Conservation (phyloP, 2,113 vertebrate species). For the Jaculus jaculus region DNA sequence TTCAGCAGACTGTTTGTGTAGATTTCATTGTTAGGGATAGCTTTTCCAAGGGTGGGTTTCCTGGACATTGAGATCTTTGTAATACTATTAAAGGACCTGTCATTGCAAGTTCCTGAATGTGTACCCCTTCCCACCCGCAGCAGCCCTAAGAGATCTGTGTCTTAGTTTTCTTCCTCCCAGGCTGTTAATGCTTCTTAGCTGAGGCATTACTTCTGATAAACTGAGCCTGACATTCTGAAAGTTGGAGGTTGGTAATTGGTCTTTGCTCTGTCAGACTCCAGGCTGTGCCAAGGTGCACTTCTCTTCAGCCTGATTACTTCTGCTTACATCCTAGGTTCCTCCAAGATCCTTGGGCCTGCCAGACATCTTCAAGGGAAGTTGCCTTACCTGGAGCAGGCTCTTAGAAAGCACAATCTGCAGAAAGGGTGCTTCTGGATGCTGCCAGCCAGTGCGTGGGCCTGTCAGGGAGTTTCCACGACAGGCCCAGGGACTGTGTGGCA, state of each 20-base stretch:
- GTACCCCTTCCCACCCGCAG: not conserved
- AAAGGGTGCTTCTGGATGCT: not conserved
- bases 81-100: not conserved
- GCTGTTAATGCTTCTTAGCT: conserved; percentile 26
- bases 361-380: not conserved
- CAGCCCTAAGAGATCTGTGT: not conserved
- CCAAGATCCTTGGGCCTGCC: not conserved
- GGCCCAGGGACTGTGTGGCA: not conserved
- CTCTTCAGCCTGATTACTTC: conserved; percentile 44
- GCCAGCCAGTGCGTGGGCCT: fast-evolving
- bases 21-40: not conserved
- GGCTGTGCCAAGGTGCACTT: conserved; percentile 27
- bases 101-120: not conserved
- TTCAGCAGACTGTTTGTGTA: not conserved
- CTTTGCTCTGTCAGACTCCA: conserved; percentile 24
- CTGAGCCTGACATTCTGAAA: conserved; percentile 65
- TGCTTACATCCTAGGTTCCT: conserved; percentile 26
- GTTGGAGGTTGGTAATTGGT: conserved; percentile 47
- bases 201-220: conserved; percentile 57
- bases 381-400: not conserved
- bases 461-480: not conserved
- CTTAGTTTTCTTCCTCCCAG: not conserved
- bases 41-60: not conserved
- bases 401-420: not conserved
- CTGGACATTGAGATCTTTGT: not conserved